A percentile compares a stretch with the other conserved stretches of the same genome.
These are phyloP conservation scores for Cotesia vestalis DNA, from an alignment of 1,140 invertebrate genomes.

Conservation along the genomic window DNA sequence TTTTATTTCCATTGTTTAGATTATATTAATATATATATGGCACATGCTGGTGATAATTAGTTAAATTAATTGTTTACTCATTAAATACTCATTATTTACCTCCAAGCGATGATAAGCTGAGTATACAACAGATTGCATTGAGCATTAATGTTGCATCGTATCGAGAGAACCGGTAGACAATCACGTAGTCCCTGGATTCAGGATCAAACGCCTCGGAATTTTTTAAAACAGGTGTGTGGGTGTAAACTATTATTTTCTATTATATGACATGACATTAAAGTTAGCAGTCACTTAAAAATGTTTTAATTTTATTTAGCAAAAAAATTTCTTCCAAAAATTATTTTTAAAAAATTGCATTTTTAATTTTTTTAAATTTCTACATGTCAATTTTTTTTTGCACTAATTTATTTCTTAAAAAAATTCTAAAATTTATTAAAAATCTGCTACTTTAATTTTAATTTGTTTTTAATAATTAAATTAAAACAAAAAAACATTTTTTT, in stretches of 20 bases:
- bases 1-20: slow-evolving; percentile 7
- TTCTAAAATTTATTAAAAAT: no score
- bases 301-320: no score
- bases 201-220: slow-evolving; percentile 19
- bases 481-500: background rate
- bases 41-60: background rate
- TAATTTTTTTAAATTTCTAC: no score
- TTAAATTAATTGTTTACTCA: background rate
- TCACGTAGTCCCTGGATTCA: slow-evolving; percentile 8
- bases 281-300: no score
- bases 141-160: background rate
- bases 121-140: no score
- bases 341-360: background rate
- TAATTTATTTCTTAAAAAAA: no score
- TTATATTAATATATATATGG: no score
- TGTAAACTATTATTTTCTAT: background rate
- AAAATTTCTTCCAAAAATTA: no score
- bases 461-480: background rate
- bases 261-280: no score
- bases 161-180: slow-evolving; percentile 3
- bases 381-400: no score
- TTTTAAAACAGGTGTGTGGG: slow-evolving; percentile 22
- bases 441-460: background rate
- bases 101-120: no score
- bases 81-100: no score